phyloP scores from a whole-genome alignment of 1,140 invertebrate genomes.

The Pararge aegeria region DNA sequence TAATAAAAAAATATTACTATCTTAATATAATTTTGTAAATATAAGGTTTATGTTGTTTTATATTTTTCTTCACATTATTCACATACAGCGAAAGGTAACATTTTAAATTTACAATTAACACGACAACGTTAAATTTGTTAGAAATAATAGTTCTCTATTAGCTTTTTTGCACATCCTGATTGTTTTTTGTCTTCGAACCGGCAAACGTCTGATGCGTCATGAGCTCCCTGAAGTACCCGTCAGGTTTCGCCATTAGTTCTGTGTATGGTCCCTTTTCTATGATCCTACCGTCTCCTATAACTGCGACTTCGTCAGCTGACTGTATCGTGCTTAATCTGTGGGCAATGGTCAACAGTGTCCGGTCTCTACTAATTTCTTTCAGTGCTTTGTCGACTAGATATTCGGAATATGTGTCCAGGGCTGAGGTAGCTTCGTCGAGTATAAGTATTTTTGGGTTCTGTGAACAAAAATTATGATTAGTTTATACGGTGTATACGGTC shows the following conservation, averaged over 20 bases:
- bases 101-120: no score
- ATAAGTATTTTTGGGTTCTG: constrained; percentile 92
- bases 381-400: constrained; percentile 92
- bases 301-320: constrained; percentile 94
- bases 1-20: no score
- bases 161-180: constrained; percentile 40
- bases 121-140: neutral
- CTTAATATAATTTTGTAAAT: no score
- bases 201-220: constrained; percentile 62
- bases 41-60: no score
- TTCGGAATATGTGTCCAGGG: constrained; percentile 95
- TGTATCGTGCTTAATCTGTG: constrained; percentile 96
- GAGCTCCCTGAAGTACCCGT: constrained; percentile 63
- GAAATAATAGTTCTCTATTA: constrained; percentile 20
- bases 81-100: neutral
- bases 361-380: constrained; percentile 87
- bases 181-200: constrained; percentile 39
- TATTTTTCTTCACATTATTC: no score
- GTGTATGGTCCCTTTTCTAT: constrained; percentile 91
- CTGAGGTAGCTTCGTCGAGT: constrained; percentile 95
- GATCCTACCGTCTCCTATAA: constrained; percentile 90
- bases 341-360: constrained; percentile 95
- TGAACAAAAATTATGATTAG: constrained; percentile 35
- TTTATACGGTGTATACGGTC: no score
- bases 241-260: constrained; percentile 58